phyloP scores from a whole-genome alignment of 1,140 invertebrate genomes.

The Ceratosolen fusciceps region DNA sequence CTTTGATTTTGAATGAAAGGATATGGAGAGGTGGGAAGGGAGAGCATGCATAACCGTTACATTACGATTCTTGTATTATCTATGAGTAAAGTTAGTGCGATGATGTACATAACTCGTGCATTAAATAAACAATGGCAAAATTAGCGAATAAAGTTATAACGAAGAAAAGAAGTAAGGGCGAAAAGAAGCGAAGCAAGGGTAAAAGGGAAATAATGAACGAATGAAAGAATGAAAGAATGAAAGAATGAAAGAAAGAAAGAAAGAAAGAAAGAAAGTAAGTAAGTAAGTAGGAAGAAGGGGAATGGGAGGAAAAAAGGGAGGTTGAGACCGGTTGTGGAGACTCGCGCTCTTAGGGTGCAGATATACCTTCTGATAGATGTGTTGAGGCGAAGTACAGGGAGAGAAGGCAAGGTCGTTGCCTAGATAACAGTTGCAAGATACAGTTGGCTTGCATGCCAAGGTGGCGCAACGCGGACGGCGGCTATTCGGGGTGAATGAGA shows the following conservation, averaged over 20 bases:
- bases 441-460: constrained; percentile 59
- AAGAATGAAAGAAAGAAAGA: constrained; percentile 15
- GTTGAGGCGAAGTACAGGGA: constrained; percentile 16
- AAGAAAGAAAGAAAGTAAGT: background rate
- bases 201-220: background rate
- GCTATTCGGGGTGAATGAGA: background rate
- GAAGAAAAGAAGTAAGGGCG: background rate
- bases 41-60: too few relatives aligned
- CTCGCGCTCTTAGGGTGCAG: background rate
- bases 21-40: too few relatives aligned
- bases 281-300: too few relatives aligned
- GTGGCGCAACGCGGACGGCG: background rate
- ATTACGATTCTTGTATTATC: too few relatives aligned
- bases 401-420: constrained; percentile 63
- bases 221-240: background rate
- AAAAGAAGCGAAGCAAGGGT: background rate
- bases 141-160: background rate
- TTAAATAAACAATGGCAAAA: constrained; percentile 27
- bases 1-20: too few relatives aligned
- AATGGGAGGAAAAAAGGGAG: background rate
- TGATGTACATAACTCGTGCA: background rate
- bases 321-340: constrained; percentile 24
- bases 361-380: constrained; percentile 25
- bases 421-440: constrained; percentile 66
- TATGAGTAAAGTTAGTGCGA: too few relatives aligned